Evolutionary conservation across 1,140 invertebrate genomes (phyloP), one percentile per base, ranked within the genome.

Genomic region (Halyomorpha halys): DNA sequence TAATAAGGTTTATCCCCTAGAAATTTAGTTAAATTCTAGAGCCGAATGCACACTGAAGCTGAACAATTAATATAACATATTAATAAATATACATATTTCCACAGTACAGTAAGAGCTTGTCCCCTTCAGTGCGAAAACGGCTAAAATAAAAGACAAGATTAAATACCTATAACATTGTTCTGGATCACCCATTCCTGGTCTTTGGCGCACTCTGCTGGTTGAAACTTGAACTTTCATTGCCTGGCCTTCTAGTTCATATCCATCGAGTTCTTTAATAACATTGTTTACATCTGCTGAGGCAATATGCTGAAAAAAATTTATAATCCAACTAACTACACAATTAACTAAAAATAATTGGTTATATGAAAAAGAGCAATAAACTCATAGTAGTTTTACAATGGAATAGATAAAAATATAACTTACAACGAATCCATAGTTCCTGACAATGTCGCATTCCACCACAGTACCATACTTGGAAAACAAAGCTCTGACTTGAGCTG

Each of bases 171-270:
- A 95, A 79, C 91, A 95, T 74, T 91, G 90, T 74, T 92, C 91
- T 73, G 91, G 90, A 76, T 93, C 90, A 70, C 91, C 91, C 91
- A 96, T 95, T 68, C 92, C 92, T 69, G 92, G 91, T 73, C 90
- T 86, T 74, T 92, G 91, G 68, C 92, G 79, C 11, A 94, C 91
- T 74, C 89, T 86, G 76, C 90, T 92, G 61, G 90, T 92, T 49
- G 91, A 94, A 60, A 94, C 79, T 79, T 94, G 87, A 64, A 91
- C 89, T 78, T 91, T 91, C 81, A 91, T 88, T 44, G 87, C 86
- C 74, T 90, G 86, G 39, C 88, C 88, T 76, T 91, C 88, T 62
- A 90, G 86, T 72, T 86, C 84, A 73, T 83, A 84, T 69, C 87
- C 87, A 78, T 91, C 90, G 69, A 91, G 76, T 72, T 91, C 89